Percentiles rank a stretch among this genome's conserved stretches.
phyloP scores from a whole-genome alignment of 2,888 invertebrate species.

The Agelastica alni region DNA sequence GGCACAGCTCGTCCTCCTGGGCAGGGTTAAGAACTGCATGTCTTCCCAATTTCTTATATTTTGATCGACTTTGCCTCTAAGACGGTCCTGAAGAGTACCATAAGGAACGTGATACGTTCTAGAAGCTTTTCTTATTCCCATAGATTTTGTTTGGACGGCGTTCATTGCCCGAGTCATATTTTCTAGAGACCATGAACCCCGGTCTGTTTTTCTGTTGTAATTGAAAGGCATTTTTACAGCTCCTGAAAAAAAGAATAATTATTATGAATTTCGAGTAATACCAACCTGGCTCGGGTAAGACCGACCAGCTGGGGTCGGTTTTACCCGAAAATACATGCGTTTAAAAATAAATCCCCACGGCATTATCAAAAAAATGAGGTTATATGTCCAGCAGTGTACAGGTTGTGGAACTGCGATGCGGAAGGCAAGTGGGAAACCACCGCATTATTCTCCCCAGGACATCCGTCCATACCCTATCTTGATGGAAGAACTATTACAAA shows the following conservation, averaged over 20 bases:
- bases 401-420: too few relatives aligned
- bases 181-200: constrained; percentile 7
- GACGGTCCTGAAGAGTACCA: constrained; percentile 13
- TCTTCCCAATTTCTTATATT: not conserved
- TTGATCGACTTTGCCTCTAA: not conserved
- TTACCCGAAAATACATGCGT: not conserved
- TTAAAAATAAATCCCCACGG: not conserved
- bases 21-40: not conserved
- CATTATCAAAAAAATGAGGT: not conserved
- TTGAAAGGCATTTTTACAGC: not conserved
- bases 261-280: not conserved
- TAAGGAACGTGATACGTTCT: constrained; percentile 7
- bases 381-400: too few relatives aligned
- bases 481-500: too few relatives aligned
- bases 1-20: too few relatives aligned
- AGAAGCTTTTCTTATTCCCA: constrained; percentile 9
- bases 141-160: constrained; percentile 7
- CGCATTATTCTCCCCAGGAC: too few relatives aligned
- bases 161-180: not conserved
- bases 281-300: not conserved
- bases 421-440: too few relatives aligned
- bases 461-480: too few relatives aligned
- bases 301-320: not conserved
- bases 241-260: not conserved
- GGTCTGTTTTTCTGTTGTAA: constrained; percentile 8